These are phyloP conservation scores for Cryptocephalus primarius DNA, from an alignment of 2,888 invertebrate species.

Conservation along the genomic window DNA sequence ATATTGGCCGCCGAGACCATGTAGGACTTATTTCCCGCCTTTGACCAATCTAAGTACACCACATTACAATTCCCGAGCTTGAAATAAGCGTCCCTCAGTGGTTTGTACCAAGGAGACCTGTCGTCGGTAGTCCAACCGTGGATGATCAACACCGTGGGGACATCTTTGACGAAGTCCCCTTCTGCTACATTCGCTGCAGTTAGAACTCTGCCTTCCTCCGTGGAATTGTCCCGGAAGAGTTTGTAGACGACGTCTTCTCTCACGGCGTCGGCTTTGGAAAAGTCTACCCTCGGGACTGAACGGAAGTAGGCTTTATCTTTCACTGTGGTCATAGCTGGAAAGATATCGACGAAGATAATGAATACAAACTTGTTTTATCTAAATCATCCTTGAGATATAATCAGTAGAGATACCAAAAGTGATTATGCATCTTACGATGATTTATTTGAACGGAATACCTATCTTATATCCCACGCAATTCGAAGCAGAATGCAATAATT, in stretches of 20 bases:
- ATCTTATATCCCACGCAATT: no score
- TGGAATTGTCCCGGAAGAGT: constrained; percentile 14
- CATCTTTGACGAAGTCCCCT: constrained; percentile 9
- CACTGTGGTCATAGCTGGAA: not conserved
- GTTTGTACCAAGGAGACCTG: constrained; percentile 25
- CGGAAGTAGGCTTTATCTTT: constrained; percentile 4
- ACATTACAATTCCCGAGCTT: constrained; percentile 34
- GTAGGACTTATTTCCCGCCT: constrained; percentile 20
- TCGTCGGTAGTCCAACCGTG: constrained; percentile 42
- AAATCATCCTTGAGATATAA: no score
- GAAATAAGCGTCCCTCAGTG: constrained; percentile 35
- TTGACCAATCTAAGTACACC: constrained; percentile 37
- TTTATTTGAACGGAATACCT: no score
- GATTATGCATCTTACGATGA: no score
- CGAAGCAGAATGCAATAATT: no score
- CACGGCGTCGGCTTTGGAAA: constrained; percentile 16
- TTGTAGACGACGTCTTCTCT: constrained; percentile 18
- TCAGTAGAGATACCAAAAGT: no score
- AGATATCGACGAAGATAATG: no score
- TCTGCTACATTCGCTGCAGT: constrained; percentile 13
- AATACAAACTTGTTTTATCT: no score
- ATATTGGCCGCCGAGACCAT: constrained; percentile 36
- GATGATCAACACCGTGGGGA: constrained; percentile 36
- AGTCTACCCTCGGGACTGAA: constrained; percentile 19
- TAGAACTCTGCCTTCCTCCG: constrained; percentile 11